Evolutionary conservation across 2,888 invertebrate species (phyloP).

Genomic region (Platypus cylindrus): DNA sequence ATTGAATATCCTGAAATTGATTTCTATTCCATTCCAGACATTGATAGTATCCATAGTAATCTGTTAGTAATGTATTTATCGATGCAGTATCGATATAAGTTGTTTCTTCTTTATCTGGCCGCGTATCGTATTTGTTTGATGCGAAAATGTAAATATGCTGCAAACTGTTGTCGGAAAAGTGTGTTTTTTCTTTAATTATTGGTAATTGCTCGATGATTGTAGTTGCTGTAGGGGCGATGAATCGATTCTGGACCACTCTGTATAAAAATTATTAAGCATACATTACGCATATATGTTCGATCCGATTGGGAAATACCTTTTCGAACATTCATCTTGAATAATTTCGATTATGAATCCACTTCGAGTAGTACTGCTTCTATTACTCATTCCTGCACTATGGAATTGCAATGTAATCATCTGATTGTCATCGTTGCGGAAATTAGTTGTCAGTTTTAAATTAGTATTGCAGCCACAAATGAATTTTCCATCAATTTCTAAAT

Average conservation of each 20-base stretch:
- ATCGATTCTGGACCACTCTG: constrained; percentile 6
- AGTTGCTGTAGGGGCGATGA: no score
- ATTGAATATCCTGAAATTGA: no score
- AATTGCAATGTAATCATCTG: constrained; percentile 34
- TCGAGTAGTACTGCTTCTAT: constrained; percentile 26
- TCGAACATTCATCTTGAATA: constrained; percentile 42
- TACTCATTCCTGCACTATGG: constrained; percentile 34
- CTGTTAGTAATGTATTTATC: constrained; percentile 18
- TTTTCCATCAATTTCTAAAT: constrained; percentile 43
- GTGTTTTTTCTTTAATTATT: constrained; percentile 13
- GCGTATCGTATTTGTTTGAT: constrained; percentile 18
- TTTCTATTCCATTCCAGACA: constrained; percentile 21
- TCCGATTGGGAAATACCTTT: constrained; percentile 21
- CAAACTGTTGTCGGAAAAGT: constrained; percentile 13
- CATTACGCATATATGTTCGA: constrained; percentile 4
- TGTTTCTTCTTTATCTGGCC: constrained; percentile 25
- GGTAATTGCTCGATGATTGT: not conserved
- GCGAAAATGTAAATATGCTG: constrained; percentile 28
- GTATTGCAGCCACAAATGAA: constrained; percentile 45
- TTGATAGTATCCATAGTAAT: constrained; percentile 18
- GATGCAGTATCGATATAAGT: constrained; percentile 25
- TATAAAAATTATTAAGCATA: not conserved
- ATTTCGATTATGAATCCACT: constrained; percentile 44
- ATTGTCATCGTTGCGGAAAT: constrained; percentile 27
- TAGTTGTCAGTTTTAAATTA: constrained; percentile 30